Conservation (phyloP, 2,113 vertebrate species). For the Pluvianellus socialis region DNA sequence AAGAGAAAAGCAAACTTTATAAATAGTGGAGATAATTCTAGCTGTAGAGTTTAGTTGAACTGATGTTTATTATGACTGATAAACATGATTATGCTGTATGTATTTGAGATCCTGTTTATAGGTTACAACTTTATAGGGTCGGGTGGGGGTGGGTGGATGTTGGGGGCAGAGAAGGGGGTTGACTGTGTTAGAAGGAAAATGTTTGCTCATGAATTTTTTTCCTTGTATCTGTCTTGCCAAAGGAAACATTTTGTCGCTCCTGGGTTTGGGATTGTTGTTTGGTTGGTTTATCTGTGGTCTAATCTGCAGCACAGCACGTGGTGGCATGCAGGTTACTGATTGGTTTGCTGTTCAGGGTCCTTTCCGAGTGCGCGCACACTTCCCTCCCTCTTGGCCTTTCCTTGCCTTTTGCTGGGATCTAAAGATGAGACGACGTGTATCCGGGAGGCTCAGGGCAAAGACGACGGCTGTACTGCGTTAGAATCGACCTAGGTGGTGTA, state of each 20-base stretch:
- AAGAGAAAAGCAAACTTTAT: conserved; percentile 78
- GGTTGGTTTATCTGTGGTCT: conserved; percentile 75
- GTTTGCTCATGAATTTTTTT: conserved; percentile 67
- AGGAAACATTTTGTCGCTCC: conserved; percentile 86
- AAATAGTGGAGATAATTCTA: conserved; percentile 83
- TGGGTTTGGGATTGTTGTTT: conserved; percentile 70
- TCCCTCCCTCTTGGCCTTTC: conserved; percentile 31
- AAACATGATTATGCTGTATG: conserved; percentile 75
- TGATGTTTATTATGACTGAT: conserved; percentile 77
- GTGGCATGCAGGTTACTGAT: conserved; percentile 48
- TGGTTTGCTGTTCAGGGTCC: conserved; percentile 62
- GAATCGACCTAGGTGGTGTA: not conserved
- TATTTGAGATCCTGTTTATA: conserved; percentile 78
- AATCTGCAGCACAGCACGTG: conserved; percentile 51
- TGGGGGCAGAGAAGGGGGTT: conserved; percentile 47
- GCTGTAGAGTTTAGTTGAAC: conserved; percentile 88
- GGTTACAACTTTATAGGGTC: conserved; percentile 73
- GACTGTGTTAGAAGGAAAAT: conserved; percentile 75
- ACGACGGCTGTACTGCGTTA: not conserved
- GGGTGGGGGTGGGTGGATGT: conserved; percentile 61
- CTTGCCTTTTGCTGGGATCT: conserved; percentile 20
- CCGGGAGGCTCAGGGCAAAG: not conserved
- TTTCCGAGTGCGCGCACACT: conserved; percentile 21
- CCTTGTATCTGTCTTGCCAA: conserved; percentile 88
- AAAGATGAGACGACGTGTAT: not conserved